Evolutionary conservation across 2,888 invertebrate genomes (phyloP), one percentile per base, ranked within the genome.

Genomic region (Chorisops tibialis): DNA sequence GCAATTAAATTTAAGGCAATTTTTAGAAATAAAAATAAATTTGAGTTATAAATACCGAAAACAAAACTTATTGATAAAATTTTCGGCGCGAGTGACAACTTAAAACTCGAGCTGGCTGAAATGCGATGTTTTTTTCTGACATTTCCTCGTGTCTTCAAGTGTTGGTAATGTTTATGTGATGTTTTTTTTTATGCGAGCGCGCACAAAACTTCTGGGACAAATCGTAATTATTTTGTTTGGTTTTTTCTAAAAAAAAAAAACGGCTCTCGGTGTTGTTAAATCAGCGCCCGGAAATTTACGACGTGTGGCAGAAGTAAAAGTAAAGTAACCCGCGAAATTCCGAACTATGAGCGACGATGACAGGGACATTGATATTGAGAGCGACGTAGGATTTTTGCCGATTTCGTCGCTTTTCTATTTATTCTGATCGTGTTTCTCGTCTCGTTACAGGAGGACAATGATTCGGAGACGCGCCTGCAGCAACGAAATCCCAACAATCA

Each of bases 361-460:
- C 79, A 85, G 92, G 73, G 94, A 95, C 79, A 91, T 94, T 79
- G 95, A 95, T 79, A 90, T 93, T 74, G 93, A 94, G 82, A 95
- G 94, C 83, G 94, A 94, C 82, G 94, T 94, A 84, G 86, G 91
- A 86, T 9, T 30, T 21, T 59, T 19, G 59, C 41, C 47, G 11
- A 3, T 7, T 22, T 43, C 11, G 24, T 47, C 47, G 19, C n/a
- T 56, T 2, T 9, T 18, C 7, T 43, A 14, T 54, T 45, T 59
- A 41, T 30, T 59, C 56, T 67, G 66, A 54, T 49, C 14, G 24
- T 56, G 50, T 63, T 59, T 63, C 45, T 49, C 35, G 49, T 66
- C 67, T 68, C 66, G 66, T 80, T 80, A 69, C 79, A 91, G 90
- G 90, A 89, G 71, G 90, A 89, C 71, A 89, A 87, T 70, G 91